Evolutionary conservation across 2,888 invertebrate species (phyloP), one percentile per base, ranked within the genome.

Genomic region (Glaucopsyche alexis): DNA sequence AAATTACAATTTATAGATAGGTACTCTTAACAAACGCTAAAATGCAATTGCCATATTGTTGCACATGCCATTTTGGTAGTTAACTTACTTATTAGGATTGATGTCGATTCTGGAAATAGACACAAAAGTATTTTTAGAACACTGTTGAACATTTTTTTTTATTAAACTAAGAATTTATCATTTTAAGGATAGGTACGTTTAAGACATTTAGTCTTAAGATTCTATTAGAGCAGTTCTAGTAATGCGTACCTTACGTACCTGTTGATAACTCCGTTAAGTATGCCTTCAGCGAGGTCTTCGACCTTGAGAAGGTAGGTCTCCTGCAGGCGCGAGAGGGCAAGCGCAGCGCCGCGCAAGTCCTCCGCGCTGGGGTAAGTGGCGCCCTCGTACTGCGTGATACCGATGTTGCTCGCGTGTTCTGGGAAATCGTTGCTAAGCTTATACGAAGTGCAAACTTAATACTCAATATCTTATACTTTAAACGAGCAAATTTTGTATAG

Each of bases 311-410:
- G 95, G 87, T 99, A 99, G 0, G 99, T 99, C 81, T 98, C 97
- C 89, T 99, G 99, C 7, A 99, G 94, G 73, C 99, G 94, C 79
- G 98, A 96, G 75, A 99, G 93, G 0, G 99, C 99, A 73, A 96
- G 96, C 4, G 99, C 99, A 9, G 99, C 99, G 0, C 99, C 99
- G 80, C 96, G 96, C 75, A 99, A 91, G 88, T 99, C 99, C 88
- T 99, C 99, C 76, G 97, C 95, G 0, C 96, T 96, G 0, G 99
- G 99, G 85, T 99, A 98, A 85, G 97, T 96, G 77, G 97, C 94
- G 75, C 95, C 95, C 73, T 92, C 94, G 73, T 96, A 95, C 79
- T 74, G 72, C 29, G 71, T 13, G 81, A 94, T 94, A 38, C 96
- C 96, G 78, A 97, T 94, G 85, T 97, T 97, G 79, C 95, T 94